Evolutionary conservation across 1,140 invertebrate genomes (phyloP).

Genomic region (Nilaparvata lugens): DNA sequence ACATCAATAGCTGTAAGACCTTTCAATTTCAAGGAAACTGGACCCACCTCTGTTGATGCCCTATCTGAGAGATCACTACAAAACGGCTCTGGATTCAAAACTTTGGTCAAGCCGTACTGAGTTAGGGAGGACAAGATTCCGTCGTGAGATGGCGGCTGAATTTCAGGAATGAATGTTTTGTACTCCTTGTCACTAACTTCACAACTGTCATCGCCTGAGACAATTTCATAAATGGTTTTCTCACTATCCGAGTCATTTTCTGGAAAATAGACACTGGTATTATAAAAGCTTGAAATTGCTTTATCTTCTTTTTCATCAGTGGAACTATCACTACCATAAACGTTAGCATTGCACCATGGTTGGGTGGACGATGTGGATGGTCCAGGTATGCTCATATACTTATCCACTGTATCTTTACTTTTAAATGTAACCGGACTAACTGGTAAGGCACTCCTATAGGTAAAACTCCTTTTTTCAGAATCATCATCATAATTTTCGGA

Average conservation of each 20-base stretch:
- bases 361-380: too few species aligned
- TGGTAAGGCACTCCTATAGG: too few species aligned
- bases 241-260: neutral
- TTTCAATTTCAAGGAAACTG: slow-evolving; percentile 49
- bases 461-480: too few species aligned
- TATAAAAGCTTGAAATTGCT: slow-evolving; percentile 14
- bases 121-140: slow-evolving; percentile 43
- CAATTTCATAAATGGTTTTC: neutral
- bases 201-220: too few species aligned
- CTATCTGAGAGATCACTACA: slow-evolving; percentile 58
- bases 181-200: too few species aligned
- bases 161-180: slow-evolving; percentile 24
- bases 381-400: too few species aligned
- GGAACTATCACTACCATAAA: neutral
- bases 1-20: slow-evolving; percentile 47
- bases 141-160: slow-evolving; percentile 42
- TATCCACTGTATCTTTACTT: too few species aligned
- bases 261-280: slow-evolving; percentile 6
- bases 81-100: slow-evolving; percentile 46
- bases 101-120: slow-evolving; percentile 46
- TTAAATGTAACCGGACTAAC: too few species aligned
- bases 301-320: slow-evolving; percentile 1
- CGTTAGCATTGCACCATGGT: too few species aligned
- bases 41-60: slow-evolving; percentile 54
- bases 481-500: too few species aligned